phyloP scores from a whole-genome alignment of 2,888 invertebrate genomes.

The Cerastis rubricosa region DNA sequence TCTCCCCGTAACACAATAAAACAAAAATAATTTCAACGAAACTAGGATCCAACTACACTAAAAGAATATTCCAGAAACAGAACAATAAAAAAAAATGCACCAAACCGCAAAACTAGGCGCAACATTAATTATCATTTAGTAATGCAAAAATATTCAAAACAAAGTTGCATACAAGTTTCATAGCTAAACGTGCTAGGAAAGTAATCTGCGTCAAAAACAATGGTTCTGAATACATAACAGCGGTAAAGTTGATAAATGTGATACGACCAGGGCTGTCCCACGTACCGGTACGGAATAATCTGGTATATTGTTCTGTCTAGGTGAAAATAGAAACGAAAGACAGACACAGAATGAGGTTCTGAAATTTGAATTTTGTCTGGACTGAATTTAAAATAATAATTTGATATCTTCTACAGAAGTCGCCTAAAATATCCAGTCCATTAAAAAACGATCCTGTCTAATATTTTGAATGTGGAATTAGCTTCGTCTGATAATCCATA shows the following conservation, averaged over 20 bases:
- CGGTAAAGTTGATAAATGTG: slow-evolving; percentile 85
- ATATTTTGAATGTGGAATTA: neutral
- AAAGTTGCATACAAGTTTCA: slow-evolving; percentile 73
- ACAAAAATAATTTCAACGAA: neutral
- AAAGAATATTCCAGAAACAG: slow-evolving; percentile 15
- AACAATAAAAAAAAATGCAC: slow-evolving; percentile 38
- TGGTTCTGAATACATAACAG: slow-evolving; percentile 84
- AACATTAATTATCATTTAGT: slow-evolving; percentile 70
- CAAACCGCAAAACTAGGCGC: slow-evolving; percentile 53
- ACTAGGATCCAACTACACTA: slow-evolving; percentile 10
- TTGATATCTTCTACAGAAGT: neutral
- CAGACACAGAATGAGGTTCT: neutral
- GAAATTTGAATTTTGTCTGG: neutral
- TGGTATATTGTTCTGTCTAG: slow-evolving; percentile 21
- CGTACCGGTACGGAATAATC: slow-evolving; percentile 28
- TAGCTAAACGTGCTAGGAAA: slow-evolving; percentile 79
- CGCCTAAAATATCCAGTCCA: neutral
- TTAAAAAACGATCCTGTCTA: neutral
- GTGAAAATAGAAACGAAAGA: slow-evolving; percentile 22
- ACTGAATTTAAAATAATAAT: neutral
- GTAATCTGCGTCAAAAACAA: slow-evolving; percentile 86
- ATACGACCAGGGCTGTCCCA: slow-evolving; percentile 53
- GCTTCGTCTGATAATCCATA: neutral
- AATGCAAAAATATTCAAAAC: slow-evolving; percentile 73
- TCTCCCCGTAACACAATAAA: neutral